Evolutionary conservation across 2,113 vertebrate species (phyloP).

Genomic region (Chionomys nivalis): DNA sequence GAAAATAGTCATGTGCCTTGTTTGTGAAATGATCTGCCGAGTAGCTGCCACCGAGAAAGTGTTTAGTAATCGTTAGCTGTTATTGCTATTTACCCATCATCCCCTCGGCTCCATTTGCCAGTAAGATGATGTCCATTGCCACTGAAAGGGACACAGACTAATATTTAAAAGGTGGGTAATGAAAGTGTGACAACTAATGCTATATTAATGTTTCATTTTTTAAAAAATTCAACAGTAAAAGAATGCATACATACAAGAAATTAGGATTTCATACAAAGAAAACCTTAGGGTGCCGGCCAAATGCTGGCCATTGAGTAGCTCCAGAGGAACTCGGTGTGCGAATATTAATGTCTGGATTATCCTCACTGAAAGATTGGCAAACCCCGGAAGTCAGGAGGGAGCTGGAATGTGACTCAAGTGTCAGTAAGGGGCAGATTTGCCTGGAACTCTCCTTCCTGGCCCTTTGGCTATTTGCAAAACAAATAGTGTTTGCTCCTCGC

Average conservation of each 20-base stretch:
- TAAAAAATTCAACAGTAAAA: neutral
- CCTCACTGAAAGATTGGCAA: neutral
- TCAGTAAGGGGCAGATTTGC: neutral
- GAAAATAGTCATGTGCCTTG: neutral
- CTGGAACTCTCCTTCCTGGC: neutral
- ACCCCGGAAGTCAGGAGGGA: neutral
- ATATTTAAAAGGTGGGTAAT: neutral
- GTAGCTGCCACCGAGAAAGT: neutral
- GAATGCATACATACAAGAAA: slow-evolving; percentile 1
- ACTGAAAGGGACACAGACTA: neutral
- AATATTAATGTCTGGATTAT: neutral
- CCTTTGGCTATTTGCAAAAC: neutral
- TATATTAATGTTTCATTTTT: slow-evolving; percentile 24
- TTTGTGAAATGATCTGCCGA: neutral
- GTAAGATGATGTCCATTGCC: neutral
- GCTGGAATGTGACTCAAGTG: neutral
- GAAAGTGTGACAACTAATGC: slow-evolving; percentile 17
- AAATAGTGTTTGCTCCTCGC: neutral
- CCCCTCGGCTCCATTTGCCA: neutral
- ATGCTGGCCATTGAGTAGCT: neutral
- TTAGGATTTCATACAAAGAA: slow-evolving; percentile 14
- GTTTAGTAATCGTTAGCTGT: neutral
- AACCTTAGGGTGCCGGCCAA: neutral
- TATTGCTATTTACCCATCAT: neutral
- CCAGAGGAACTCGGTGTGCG: neutral